Base-by-base conservation (phyloP, 2,113 vertebrate species). In the Zosterops pallidus region DNA sequence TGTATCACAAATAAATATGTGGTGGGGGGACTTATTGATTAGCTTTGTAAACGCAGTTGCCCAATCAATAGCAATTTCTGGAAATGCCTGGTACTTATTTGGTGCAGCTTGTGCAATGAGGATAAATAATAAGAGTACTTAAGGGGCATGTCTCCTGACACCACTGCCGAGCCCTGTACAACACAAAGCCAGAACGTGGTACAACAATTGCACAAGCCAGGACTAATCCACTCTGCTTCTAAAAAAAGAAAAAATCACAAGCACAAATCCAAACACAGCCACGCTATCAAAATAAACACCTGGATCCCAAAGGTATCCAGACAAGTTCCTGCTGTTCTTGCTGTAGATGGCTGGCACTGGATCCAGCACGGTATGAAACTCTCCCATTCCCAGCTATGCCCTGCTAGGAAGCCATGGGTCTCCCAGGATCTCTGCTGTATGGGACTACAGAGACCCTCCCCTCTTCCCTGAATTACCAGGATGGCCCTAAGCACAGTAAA, bases 51-150 rank as follows among this genome's bases (percentile, higher is more conserved):
- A 98, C 62, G 33, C 72, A 56, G 96, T 93, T 97, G 93, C 94
- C 85, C 92, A 97, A 98, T 98, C 97, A 56, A 98, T 98, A 98
- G 96, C 96, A 98, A 98, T 98, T 98, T 98, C 97, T 98, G 96
- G 97, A 98, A 98, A 98, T 95, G 92, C 95, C 95, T 97, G 96
- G 90, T 97, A 95, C 97, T 98, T 97, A 97, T 97, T 98, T 97
- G 96, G 97, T 96, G 96, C 37, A 94, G 87, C 89, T 97, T 95
- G 96, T 96, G 96, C 92, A 96, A 84, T 42, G 24, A 97, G 96
- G 95, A 97, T 97, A 97, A 94, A 97, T 97, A 98, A 97, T 97
- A 97, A 96, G 95, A 65, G 22, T 94, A 96, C 94, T 98, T 97
- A 96, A 89, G 92, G 95, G 97, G 90, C 47, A 23, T 1, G 14